A percentile compares a stretch with the other conserved stretches of the same genome.
phyloP scores from a whole-genome alignment of 2,113 vertebrate species.

The Apistogramma diplotaenia region DNA sequence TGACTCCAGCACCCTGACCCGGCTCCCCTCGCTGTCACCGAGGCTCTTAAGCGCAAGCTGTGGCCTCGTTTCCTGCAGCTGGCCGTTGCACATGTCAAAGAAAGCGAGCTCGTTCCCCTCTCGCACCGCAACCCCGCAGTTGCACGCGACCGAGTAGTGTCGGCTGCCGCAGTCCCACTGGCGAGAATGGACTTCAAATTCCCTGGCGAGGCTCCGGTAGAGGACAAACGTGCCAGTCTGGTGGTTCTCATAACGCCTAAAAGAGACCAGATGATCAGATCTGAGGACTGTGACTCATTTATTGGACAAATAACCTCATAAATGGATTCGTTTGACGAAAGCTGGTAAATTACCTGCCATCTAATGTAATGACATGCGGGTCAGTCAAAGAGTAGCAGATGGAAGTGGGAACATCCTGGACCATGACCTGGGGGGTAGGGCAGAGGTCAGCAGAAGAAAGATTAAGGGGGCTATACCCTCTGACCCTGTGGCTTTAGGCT shows the following conservation, averaged over 20 bases:
- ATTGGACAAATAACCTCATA: neutral
- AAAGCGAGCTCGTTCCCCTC: constrained; percentile 72
- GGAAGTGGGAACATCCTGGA: constrained; percentile 81
- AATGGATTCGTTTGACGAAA: neutral
- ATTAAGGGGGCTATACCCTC: neutral
- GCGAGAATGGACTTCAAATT: constrained; percentile 78
- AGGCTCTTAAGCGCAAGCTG: constrained; percentile 68
- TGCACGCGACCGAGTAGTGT: constrained; percentile 71
- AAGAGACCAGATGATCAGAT: neutral
- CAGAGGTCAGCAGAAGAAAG: constrained; percentile 27
- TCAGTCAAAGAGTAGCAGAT: constrained; percentile 81
- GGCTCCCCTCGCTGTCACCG: neutral
- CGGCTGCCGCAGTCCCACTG: constrained; percentile 80
- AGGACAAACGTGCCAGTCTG: constrained; percentile 80
- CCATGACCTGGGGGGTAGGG: constrained; percentile 74
- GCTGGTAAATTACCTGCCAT: constrained; percentile 75
- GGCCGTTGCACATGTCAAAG: constrained; percentile 80
- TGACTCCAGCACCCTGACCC: constrained; percentile 75
- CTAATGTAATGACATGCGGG: constrained; percentile 82
- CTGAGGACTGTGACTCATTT: neutral
- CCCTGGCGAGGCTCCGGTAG: constrained; percentile 61
- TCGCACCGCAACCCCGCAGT: constrained; percentile 65
- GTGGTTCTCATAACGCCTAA: constrained; percentile 76
- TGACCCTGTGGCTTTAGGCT: constrained; percentile 19
- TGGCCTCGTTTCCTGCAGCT: constrained; percentile 67